Percentiles rank a stretch among this genome's conserved stretches.
Conservation (phyloP, 2,888 invertebrate genomes). For the Drosophila glabriapex region DNA sequence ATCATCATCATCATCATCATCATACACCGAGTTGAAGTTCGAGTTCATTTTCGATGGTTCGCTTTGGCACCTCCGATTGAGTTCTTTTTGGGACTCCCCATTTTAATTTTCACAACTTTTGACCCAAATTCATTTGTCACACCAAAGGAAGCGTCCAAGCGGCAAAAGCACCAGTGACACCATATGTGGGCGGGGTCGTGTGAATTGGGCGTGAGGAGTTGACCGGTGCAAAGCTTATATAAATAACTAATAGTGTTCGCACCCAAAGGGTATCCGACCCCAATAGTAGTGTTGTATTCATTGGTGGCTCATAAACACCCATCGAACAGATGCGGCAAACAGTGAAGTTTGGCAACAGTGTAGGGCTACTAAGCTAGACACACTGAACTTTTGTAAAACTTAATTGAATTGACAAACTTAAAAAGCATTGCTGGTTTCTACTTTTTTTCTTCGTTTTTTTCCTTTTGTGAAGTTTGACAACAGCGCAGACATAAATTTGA, state of each 20-base stretch:
- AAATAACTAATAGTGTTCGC: constrained; percentile 68
- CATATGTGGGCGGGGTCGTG: constrained; percentile 2
- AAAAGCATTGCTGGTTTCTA: not conserved
- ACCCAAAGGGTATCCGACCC: constrained; percentile 23
- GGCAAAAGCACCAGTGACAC: constrained; percentile 50
- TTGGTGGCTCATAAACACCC: constrained; percentile 50
- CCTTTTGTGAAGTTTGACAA: constrained; percentile 5
- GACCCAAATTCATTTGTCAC: constrained; percentile 80
- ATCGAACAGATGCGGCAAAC: constrained; percentile 21
- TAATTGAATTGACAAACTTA: constrained; percentile 1
- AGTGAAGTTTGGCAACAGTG: constrained; percentile 29
- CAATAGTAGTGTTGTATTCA: constrained; percentile 26
- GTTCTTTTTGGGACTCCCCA: constrained; percentile 8
- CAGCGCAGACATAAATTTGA: not conserved
- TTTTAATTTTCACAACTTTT: constrained; percentile 76
- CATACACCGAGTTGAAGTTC: constrained; percentile 11
- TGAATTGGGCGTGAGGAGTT: constrained; percentile 9
- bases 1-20: constrained; percentile 4
- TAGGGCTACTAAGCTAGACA: not conserved
- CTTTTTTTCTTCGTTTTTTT: not conserved
- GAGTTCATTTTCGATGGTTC: constrained; percentile 21
- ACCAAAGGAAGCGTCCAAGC: constrained; percentile 53
- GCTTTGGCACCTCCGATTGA: constrained; percentile 24
- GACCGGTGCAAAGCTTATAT: constrained; percentile 53
- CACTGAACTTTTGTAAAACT: constrained; percentile 3